A percentile compares a stretch with the other conserved stretches of the same genome.
Evolutionary conservation across 1,140 invertebrate species (phyloP).

Genomic region (Heliconius melpomene): DNA sequence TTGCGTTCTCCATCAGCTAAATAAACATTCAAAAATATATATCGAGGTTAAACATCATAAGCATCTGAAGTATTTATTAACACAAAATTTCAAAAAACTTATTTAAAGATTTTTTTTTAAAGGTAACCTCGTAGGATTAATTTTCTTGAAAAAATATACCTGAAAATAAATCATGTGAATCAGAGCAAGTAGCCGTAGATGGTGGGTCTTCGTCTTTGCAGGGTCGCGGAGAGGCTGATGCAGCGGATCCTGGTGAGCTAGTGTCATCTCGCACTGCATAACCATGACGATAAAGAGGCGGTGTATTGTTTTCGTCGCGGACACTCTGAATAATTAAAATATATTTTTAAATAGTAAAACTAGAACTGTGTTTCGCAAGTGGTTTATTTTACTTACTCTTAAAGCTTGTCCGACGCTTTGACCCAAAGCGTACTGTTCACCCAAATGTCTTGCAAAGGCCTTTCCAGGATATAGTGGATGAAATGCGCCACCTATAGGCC

Average conservation of each 20-base stretch:
- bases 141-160: constrained; percentile 46
- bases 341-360: background rate
- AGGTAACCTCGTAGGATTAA: background rate
- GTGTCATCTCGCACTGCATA: constrained; percentile 72
- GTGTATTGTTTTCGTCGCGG: constrained; percentile 67
- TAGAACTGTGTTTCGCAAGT: no score
- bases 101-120: no score
- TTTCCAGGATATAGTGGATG: constrained; percentile 78
- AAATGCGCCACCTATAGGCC: constrained; percentile 77
- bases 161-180: constrained; percentile 73
- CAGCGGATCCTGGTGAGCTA: constrained; percentile 76
- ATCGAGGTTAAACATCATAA: background rate
- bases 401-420: constrained; percentile 77
- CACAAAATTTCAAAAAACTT: background rate
- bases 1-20: constrained; percentile 75
- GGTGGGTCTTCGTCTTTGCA: constrained; percentile 72
- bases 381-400: constrained; percentile 49
- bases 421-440: constrained; percentile 78
- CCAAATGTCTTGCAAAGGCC: constrained; percentile 77
- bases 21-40: background rate
- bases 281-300: constrained; percentile 68
- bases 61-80: background rate
- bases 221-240: constrained; percentile 74
- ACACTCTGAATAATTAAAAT: constrained; percentile 49
- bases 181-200: constrained; percentile 58